Evolutionary conservation across 1,140 invertebrate species (phyloP).

Genomic region (Camponotus vicinus): DNA sequence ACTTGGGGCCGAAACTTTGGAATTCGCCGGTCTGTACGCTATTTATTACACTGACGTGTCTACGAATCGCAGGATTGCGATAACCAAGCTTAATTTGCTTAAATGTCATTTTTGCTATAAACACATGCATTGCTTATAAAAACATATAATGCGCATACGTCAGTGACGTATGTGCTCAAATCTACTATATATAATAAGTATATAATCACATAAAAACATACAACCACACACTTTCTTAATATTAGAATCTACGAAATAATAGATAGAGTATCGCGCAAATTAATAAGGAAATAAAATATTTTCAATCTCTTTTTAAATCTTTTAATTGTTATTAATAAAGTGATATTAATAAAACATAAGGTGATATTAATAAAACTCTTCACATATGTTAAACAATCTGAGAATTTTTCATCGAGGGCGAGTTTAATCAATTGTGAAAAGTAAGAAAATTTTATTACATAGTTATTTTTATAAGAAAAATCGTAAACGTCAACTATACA

Average conservation of each 20-base stretch:
- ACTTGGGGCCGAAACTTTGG: slow-evolving; percentile 41
- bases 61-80: slow-evolving; percentile 50
- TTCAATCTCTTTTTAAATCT: neutral
- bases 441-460: slow-evolving; percentile 2
- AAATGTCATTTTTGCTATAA: slow-evolving; percentile 58
- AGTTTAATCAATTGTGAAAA: neutral
- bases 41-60: neutral
- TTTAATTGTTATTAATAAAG: neutral
- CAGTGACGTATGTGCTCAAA: neutral
- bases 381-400: neutral
- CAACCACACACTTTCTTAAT: neutral
- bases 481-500: neutral
- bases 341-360: no score
- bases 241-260: neutral
- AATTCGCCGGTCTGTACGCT: slow-evolving; percentile 15
- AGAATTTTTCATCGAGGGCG: neutral
- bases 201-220: neutral
- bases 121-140: slow-evolving; percentile 11
- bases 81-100: slow-evolving; percentile 68
- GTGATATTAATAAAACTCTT: no score
- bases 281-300: neutral
- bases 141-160: neutral
- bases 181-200: neutral
- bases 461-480: neutral
- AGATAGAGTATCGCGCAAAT: neutral